These are phyloP conservation scores for Bradypodion pumilum DNA, from an alignment of 2,797 vertebrate genomes.

Conservation along the genomic window DNA sequence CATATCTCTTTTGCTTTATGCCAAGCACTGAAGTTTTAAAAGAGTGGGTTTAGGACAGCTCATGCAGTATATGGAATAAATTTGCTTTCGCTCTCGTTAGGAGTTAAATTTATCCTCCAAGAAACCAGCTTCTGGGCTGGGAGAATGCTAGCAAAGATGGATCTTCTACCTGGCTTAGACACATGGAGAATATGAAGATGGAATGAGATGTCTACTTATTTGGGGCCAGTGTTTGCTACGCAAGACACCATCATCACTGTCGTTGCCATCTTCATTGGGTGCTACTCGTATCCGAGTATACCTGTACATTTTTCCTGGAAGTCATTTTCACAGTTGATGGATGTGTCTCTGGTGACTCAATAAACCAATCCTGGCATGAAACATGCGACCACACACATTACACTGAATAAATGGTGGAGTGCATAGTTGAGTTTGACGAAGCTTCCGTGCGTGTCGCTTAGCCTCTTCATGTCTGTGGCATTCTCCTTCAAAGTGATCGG, in stretches of 20 bases:
- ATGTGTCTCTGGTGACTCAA: too few species aligned
- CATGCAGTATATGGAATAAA: neutral
- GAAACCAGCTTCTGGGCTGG: neutral
- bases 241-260: neutral
- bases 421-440: too few species aligned
- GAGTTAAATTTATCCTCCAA: conserved; percentile 26
- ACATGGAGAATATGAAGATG: neutral
- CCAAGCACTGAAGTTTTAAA: conserved; percentile 28
- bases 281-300: too few species aligned
- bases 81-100: neutral
- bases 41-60: conserved; percentile 16
- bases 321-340: too few species aligned
- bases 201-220: neutral
- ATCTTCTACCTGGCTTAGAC: neutral
- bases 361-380: too few species aligned
- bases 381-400: too few species aligned
- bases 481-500: too few species aligned
- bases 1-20: conserved; percentile 30
- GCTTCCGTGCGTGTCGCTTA: too few species aligned
- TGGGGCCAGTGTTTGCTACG: neutral
- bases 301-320: too few species aligned
- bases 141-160: neutral
- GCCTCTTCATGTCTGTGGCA: too few species aligned
- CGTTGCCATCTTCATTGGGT: too few species aligned
- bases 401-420: too few species aligned